Conservation (phyloP, 2,888 invertebrate species). For the Mongoloraphidia duomilia region DNA sequence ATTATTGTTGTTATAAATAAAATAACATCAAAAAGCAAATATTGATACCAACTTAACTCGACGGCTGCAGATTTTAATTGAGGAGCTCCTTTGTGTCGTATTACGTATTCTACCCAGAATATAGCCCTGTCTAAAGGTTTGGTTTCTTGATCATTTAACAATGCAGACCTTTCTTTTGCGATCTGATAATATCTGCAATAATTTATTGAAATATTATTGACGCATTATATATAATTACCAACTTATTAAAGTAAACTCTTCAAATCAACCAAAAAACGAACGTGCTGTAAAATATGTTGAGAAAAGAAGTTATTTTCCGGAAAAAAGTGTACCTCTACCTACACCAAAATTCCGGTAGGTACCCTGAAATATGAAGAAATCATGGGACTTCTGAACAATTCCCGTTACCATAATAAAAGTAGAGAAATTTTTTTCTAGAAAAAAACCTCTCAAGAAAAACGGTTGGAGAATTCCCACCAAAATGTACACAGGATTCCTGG, state of each 20-base stretch:
- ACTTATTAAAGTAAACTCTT: background rate
- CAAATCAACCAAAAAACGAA: background rate
- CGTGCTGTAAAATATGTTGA: background rate
- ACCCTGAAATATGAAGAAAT: too few relatives aligned
- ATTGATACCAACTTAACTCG: slow-evolving; percentile 4
- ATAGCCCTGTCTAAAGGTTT: slow-evolving; percentile 7
- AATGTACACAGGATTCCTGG: too few relatives aligned
- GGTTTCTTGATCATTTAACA: slow-evolving; percentile 5
- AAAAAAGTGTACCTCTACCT: too few relatives aligned
- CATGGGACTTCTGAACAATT: too few relatives aligned
- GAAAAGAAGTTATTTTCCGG: too few relatives aligned
- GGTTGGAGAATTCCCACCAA: too few relatives aligned
- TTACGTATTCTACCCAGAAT: slow-evolving; percentile 8
- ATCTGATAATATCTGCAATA: slow-evolving; percentile 6
- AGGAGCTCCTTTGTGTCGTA: slow-evolving; percentile 4
- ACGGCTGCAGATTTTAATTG: slow-evolving; percentile 4
- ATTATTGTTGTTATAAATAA: background rate
- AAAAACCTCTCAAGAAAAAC: too few relatives aligned
- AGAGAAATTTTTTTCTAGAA: too few relatives aligned
- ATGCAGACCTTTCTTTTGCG: background rate
- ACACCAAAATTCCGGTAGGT: too few relatives aligned
- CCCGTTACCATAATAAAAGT: too few relatives aligned
- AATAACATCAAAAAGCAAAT: slow-evolving; percentile 7
- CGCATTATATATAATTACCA: background rate
- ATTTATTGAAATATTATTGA: background rate